phyloP scores from a whole-genome alignment of 1,140 invertebrate genomes.

The Zaprionus vittiger region DNA sequence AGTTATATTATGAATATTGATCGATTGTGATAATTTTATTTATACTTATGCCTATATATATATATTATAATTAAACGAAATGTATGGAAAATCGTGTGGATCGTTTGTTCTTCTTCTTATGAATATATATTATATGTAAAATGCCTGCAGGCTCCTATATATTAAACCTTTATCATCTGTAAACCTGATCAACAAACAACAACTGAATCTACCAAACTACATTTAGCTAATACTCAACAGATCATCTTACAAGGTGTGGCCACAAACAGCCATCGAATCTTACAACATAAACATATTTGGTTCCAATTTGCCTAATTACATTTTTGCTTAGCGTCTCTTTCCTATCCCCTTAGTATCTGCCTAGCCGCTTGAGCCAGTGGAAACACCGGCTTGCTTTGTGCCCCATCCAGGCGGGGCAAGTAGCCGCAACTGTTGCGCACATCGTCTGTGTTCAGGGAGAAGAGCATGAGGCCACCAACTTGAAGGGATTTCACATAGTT shows the following conservation, averaged over 20 bases:
- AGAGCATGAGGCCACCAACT: constrained; percentile 91
- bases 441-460: constrained; percentile 91
- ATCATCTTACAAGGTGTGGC: background rate
- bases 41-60: constrained; percentile 52
- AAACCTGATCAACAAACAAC: background rate
- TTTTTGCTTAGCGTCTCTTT: background rate
- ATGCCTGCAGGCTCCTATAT: too few species aligned
- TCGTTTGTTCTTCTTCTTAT: background rate
- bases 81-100: background rate
- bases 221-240: constrained; percentile 1
- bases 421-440: constrained; percentile 80
- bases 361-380: constrained; percentile 46
- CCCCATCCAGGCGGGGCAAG: background rate
- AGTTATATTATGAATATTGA: constrained; percentile 74
- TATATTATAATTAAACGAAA: constrained; percentile 28
- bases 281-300: background rate
- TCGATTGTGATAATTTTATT: constrained; percentile 81
- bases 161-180: background rate
- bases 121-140: background rate
- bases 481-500: constrained; percentile 87
- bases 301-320: background rate
- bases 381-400: constrained; percentile 37
- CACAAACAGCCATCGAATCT: background rate
- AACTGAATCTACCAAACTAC: background rate
- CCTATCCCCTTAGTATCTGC: constrained; percentile 8